phyloP scores from a whole-genome alignment of 1,140 invertebrate species.

The Ceratitis capitata region DNA sequence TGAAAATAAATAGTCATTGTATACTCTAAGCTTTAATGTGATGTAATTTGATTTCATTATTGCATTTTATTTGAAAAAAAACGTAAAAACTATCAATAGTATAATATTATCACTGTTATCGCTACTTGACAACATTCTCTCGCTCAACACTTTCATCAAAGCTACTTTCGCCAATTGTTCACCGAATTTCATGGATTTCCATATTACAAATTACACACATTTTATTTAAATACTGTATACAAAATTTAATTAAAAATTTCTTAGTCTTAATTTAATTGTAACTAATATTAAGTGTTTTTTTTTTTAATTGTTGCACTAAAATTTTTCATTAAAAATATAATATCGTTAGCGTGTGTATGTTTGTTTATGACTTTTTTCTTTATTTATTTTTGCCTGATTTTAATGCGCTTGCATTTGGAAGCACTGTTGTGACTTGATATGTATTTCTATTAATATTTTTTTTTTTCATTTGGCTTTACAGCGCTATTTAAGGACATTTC shows the following conservation, averaged over 20 bases:
- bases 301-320: background rate
- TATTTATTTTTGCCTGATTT: background rate
- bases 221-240: background rate
- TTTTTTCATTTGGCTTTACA: background rate
- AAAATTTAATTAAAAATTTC: background rate
- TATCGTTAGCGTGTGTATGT: background rate
- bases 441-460: background rate
- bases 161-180: background rate
- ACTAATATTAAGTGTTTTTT: background rate
- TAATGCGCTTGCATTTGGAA: background rate
- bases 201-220: background rate
- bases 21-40: background rate
- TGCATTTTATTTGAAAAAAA: background rate
- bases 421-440: background rate
- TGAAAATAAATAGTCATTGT: background rate
- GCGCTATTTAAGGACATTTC: background rate
- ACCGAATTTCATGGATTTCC: background rate
- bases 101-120: background rate
- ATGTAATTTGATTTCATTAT: background rate
- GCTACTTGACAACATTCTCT: background rate
- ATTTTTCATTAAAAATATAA: constrained; percentile 7
- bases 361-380: background rate
- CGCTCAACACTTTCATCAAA: background rate
- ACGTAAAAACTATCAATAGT: background rate
- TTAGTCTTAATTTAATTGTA: background rate